Base-by-base conservation (phyloP, 2,888 invertebrate genomes). In the Neoascia interrupta region DNA sequence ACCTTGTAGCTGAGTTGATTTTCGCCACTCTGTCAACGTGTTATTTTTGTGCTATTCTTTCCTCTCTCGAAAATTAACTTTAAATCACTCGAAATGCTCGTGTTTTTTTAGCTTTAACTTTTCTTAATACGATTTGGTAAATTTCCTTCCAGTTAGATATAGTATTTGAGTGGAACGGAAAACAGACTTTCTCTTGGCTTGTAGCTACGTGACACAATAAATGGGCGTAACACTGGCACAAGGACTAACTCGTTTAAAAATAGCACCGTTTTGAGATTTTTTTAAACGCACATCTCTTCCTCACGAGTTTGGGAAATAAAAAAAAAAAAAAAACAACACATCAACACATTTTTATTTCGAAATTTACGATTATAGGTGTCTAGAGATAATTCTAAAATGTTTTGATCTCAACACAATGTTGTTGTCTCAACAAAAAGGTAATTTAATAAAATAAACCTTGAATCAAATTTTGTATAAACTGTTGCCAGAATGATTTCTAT, bases 231-330 rank as follows among this genome's bases (percentile, higher is more conserved):
- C 47, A 60, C 51, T 45, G 64, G n/a, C n/a, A n/a, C 70, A 53
- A 72, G 76, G 72, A 76, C 64, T 72, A 64, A 41, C 53, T 31
- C 18, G 18, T 18, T 45, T 72, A 76, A 53, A 72, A 76, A 76
- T 76, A 76, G 70, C 72, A 60, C 76, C 70, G 16, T 41, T 45
- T 58, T 45, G 56, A 37, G 13, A 58, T 70, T 31, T n/a, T 31
- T 58, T 43, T 56, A 16, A 34, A 63, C 36, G 28, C 70, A 70
- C 58, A 64, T 69, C 34, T 41, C 34, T 19, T 49, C 23, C 19
- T 16, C 21, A 49, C 13, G 8, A 16, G 13, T 18, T 13, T n/a
- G 21, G 1, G 8, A 68, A 36, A 3, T 26, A 1, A n/a, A 34
- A 15, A 19, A 18, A 28, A n/a, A 28, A 37, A 36, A 26, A 4